Conservation (phyloP, 2,113 vertebrate genomes). For the Indicator maculatus region DNA sequence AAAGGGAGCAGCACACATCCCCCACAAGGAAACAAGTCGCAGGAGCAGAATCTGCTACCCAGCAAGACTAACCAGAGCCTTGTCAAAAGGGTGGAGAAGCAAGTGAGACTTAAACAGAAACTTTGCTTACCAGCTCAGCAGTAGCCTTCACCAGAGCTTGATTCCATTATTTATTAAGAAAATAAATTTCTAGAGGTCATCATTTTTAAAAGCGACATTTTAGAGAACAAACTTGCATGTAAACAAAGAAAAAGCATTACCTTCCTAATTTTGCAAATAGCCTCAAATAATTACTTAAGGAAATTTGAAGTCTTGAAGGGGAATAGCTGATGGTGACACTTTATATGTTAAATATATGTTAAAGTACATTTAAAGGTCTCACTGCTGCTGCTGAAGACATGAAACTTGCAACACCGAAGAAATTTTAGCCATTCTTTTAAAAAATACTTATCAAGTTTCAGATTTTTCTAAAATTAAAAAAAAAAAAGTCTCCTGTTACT, state of each 20-base stretch:
- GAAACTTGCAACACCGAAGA: not conserved
- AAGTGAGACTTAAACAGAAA: not conserved
- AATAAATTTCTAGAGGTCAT: not conserved
- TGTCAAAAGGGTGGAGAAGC: not conserved
- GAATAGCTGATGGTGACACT: not conserved
- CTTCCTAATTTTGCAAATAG: not conserved
- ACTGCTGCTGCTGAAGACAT: not conserved
- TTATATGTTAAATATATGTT: not conserved
- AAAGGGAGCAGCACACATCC: not conserved
- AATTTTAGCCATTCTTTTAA: not conserved
- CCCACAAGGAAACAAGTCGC: not conserved
- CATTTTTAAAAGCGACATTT: fast-evolving
- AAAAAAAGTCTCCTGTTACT: not conserved
- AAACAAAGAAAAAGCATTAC: not conserved
- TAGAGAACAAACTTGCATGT: not conserved
- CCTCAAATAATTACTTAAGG: not conserved
- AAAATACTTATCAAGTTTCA: not conserved
- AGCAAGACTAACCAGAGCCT: not conserved
- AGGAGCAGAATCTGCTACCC: not conserved
- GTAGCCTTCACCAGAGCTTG: not conserved
- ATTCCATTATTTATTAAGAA: not conserved
- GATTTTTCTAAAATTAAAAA: not conserved
- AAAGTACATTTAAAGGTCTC: not conserved
- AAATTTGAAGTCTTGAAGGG: not conserved
- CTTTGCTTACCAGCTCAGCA: not conserved